A percentile compares a stretch with the other conserved stretches of the same genome.
Conservation (phyloP, 2,888 invertebrate species). For the Epirrhoe tristata region DNA sequence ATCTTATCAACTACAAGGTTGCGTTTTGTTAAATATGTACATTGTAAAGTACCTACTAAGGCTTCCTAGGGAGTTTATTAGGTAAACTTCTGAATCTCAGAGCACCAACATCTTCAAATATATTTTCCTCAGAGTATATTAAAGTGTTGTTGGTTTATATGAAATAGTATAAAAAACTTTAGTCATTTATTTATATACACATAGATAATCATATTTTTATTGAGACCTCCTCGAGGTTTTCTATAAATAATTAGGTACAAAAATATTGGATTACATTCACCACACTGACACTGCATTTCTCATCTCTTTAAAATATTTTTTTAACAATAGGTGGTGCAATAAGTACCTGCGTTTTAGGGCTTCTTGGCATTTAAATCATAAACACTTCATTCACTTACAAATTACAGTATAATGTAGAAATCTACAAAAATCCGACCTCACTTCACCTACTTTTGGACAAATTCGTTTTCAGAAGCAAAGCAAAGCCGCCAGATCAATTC, state of each 20-base stretch:
- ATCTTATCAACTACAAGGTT: constrained; percentile 32
- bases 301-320: background rate
- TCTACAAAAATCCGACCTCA: constrained; percentile 33
- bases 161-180: too few species aligned
- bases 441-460: constrained; percentile 36
- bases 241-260: constrained; percentile 51
- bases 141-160: background rate
- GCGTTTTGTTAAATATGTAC: constrained; percentile 17
- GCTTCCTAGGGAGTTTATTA: constrained; percentile 18
- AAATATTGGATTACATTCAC: constrained; percentile 29
- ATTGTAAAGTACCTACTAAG: constrained; percentile 13
- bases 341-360: constrained; percentile 33
- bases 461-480: constrained; percentile 35
- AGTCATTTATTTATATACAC: background rate
- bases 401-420: constrained; percentile 38
- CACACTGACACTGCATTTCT: constrained; percentile 52
- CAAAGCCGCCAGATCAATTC: background rate
- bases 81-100: constrained; percentile 23
- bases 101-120: background rate
- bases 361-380: constrained; percentile 22
- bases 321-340: background rate
- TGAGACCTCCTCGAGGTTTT: constrained; percentile 45
- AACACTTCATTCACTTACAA: constrained; percentile 44
- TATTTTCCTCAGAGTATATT: background rate
- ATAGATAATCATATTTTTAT: constrained; percentile 13